Conservation (phyloP, 2,797 vertebrate species). For the Botia almorhae region DNA sequence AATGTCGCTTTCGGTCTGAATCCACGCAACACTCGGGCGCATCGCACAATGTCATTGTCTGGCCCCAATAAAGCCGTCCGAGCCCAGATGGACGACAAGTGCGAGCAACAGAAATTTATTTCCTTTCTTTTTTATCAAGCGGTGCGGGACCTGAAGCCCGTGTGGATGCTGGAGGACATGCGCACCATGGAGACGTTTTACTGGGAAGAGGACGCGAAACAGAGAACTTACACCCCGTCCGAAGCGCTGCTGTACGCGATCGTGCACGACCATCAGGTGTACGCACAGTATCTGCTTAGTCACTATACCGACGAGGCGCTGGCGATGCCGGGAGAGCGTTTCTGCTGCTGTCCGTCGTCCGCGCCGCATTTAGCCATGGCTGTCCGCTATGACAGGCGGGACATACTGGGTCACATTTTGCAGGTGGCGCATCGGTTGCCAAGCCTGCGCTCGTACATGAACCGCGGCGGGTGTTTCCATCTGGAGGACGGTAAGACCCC, state of each 20-base stretch:
- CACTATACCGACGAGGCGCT: conserved; percentile 83
- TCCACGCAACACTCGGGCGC: background rate
- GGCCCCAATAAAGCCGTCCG: conserved; percentile 60
- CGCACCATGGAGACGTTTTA: conserved; percentile 86
- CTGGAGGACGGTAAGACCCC: conserved; percentile 83
- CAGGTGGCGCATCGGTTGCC: conserved; percentile 79
- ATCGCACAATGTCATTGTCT: conserved; percentile 61
- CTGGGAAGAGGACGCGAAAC: conserved; percentile 79
- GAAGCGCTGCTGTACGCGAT: conserved; percentile 89
- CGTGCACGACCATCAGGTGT: conserved; percentile 87
- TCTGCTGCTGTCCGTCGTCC: conserved; percentile 83
- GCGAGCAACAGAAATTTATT: conserved; percentile 77
- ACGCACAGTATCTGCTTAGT: conserved; percentile 83
- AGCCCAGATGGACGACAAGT: conserved; percentile 70
- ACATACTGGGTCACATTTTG: conserved; percentile 84
- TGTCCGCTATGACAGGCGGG: conserved; percentile 83
- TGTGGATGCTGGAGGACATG: conserved; percentile 89
- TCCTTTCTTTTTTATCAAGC: conserved; percentile 87
- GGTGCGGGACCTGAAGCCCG: conserved; percentile 85
- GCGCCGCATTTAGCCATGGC: conserved; percentile 85
- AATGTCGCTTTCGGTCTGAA: conserved; percentile 5
- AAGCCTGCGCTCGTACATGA: conserved; percentile 74
- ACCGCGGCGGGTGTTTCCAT: conserved; percentile 77
- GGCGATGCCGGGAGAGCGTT: conserved; percentile 81
- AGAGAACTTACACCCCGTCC: conserved; percentile 82